Evolutionary conservation across 2,113 vertebrate genomes (phyloP), one percentile per base, ranked within the genome.

Genomic region (Odontesthes bonariensis): DNA sequence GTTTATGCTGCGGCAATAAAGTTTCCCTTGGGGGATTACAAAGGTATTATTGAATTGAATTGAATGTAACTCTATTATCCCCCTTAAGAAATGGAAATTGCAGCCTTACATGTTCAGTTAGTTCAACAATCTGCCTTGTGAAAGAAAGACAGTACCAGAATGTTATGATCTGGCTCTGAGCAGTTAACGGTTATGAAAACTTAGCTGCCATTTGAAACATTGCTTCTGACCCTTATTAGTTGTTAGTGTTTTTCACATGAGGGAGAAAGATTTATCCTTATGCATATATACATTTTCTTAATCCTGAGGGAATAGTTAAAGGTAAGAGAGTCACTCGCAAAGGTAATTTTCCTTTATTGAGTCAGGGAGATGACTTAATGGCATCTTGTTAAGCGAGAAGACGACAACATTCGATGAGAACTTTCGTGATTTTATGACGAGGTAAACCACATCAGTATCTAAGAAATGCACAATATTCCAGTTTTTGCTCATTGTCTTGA

Each of bases 261-360:
- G 40, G 55, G 64, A 77, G 57, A 65, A 75, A 78, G 76, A 72
- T 38, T 62, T 60, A 69, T 83, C 77, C 80, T 80, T 73, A 65
- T 38, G 61, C 75, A 60, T 67, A 72, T 83, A 55, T 89, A 82
- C 84, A 85, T 75, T 87, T 33, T 67, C 62, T 23, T 60, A 84
- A 79, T 79, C 85, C 83, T 67, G 49, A 42, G 82, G 86, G 84
- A 86, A 79, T 55, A 40, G 56, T 78, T 71, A 1, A n/a, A 78
- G 83, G 83, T 83, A 86, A 91, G 19, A 8, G 17, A 49, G 17
- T 49, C 17, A 8, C 46, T 8, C 19, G 46, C 46, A 49, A 1
- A 49, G 46, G 19, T 6, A 19, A 40, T 82, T 82, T 83, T 81
- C 83, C 78, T 76, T 85, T 81, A 78, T 60, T 77, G 78, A 79